phyloP scores from a whole-genome alignment of 2,888 invertebrate genomes.

The Resseliella maxima region DNA sequence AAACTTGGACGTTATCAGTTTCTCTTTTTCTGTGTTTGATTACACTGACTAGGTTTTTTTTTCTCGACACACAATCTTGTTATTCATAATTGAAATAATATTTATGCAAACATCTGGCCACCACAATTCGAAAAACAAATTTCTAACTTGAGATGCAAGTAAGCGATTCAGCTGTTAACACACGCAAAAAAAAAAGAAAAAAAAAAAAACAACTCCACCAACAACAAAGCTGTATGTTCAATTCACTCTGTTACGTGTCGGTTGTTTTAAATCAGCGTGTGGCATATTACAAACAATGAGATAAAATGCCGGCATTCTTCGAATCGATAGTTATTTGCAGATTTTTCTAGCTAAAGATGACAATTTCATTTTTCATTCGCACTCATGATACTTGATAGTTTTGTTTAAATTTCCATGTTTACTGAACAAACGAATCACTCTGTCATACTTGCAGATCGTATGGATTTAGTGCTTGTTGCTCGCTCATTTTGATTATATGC shows the following conservation, averaged over 20 bases:
- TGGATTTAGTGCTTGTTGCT: background rate
- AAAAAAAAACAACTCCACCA: no score
- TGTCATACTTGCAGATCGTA: background rate
- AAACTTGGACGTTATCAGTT: background rate
- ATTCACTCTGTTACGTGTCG: no score
- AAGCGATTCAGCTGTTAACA: no score
- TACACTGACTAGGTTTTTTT: background rate
- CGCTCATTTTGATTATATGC: no score
- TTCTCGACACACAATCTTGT: background rate
- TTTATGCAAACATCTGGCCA: background rate
- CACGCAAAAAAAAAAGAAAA: no score
- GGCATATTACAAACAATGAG: background rate
- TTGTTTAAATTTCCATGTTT: background rate
- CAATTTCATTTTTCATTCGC: background rate
- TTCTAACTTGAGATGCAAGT: no score
- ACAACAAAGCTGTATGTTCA: no score
- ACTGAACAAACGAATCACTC: background rate
- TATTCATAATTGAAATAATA: background rate
- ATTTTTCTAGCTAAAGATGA: slow-evolving; percentile 15
- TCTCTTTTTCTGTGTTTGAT: no score
- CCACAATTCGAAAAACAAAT: no score
- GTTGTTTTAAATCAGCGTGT: background rate
- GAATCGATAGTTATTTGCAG: background rate
- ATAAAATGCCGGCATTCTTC: background rate
- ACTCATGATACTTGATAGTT: background rate